Evolutionary conservation across 2,113 vertebrate species (phyloP), one percentile per base, ranked within the genome.

Genomic region (Leptosomus discolor): DNA sequence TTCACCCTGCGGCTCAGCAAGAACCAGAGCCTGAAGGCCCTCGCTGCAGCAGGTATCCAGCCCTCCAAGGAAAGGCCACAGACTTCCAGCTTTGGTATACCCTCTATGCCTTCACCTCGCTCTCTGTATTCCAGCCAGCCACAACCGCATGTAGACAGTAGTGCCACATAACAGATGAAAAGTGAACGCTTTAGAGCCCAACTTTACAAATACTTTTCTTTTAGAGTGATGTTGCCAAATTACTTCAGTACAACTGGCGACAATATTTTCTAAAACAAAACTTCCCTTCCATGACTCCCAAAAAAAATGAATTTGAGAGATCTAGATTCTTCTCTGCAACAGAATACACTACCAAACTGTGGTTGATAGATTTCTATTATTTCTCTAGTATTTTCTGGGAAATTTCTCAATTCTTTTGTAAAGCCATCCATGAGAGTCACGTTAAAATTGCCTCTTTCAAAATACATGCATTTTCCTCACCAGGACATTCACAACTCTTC

Each of bases 81-180:
- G 21, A 6, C 32, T 57, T 56, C 43, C 45, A 56, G 26, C 32
- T 48, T 43, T 48, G 24, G 34, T 17, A 32, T 30, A 23, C 15
- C 14, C 36, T 32, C 56, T 15, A 6, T 50, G 36, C 22, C 12
- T 43, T 24, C 27, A 24, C 19, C n/a, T 61, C 3, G 0, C 27
- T 53, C 15, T 41, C 22, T 58, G 16, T 16, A 30, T 11, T 26
- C 9, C 54, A 48, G 16, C 12, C 54, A 56, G 48, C 41, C 36
- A 27, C 0, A 2, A 41, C 1, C 0, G 14, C 73, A 22, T 20
- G 7, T 18, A 74, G 46, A 27, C 7, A 37, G 19, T 5, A 6
- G 16, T 23, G 26, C 51, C 4, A 2, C 30, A 5, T 19, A 37
- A 61, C 22, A 65, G 45, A 46, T 22, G 8, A 71, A 50, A 51